A percentile compares a stretch with the other conserved stretches of the same genome.
These are phyloP conservation scores for Formica selysi DNA, from an alignment of 1,140 invertebrate genomes.

Conservation along the genomic window DNA sequence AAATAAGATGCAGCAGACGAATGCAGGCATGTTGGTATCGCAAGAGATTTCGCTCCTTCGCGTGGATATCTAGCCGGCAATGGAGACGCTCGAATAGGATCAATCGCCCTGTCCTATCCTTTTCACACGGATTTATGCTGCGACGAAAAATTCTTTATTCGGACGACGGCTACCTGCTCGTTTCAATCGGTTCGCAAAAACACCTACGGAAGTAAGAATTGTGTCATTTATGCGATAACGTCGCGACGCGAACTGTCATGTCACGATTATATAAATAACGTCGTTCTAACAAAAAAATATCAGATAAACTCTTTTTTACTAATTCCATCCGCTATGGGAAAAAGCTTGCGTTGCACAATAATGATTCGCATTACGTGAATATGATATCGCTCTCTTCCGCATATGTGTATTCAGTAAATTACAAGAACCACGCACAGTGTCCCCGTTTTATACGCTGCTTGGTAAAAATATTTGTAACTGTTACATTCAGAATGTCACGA, in stretches of 20 bases:
- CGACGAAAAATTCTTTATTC: slow-evolving; percentile 34
- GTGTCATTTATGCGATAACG: slow-evolving; percentile 9
- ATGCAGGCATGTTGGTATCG: background rate
- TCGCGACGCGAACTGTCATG: background rate
- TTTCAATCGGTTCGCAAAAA: slow-evolving; percentile 8
- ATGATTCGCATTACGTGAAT: background rate
- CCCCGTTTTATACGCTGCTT: background rate
- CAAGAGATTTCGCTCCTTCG: slow-evolving; percentile 11
- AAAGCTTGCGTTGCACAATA: background rate
- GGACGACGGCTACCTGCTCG: background rate
- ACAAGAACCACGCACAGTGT: background rate
- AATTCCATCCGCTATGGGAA: background rate
- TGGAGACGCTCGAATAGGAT: slow-evolving; percentile 18
- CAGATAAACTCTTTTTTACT: background rate
- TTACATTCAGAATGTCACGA: background rate
- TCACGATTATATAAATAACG: background rate
- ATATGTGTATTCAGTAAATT: background rate
- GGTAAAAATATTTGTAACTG: background rate
- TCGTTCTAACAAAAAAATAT: background rate
- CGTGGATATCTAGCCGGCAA: background rate
- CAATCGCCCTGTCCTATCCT: slow-evolving; percentile 21
- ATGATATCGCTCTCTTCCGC: background rate
- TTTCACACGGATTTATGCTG: slow-evolving; percentile 41
- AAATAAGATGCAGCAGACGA: slow-evolving; percentile 12
- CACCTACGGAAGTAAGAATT: background rate